Evolutionary conservation across 64 coral and sea anemone species (phyloP).

Genomic region (Montipora sp.): DNA sequence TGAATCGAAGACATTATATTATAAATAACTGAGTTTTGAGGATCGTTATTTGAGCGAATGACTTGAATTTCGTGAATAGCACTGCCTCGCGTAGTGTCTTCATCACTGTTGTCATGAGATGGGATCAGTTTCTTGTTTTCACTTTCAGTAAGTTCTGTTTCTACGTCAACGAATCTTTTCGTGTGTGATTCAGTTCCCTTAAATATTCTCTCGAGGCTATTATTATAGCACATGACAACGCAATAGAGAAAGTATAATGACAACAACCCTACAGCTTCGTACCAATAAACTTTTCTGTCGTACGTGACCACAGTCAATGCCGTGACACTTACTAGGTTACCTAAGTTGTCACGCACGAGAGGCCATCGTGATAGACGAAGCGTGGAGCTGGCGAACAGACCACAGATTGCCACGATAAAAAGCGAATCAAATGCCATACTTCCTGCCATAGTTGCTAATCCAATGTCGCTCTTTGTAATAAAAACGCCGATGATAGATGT

Average conservation of each 20-base stretch:
- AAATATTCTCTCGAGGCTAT: conserved; percentile 49
- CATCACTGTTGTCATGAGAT: background rate
- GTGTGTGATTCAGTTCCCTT: background rate
- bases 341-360: conserved; percentile 71
- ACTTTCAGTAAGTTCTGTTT: background rate
- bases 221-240: conserved; percentile 82
- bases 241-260: conserved; percentile 80
- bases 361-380: conserved; percentile 81
- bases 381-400: conserved; percentile 66
- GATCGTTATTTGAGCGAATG: conserved; percentile 7
- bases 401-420: conserved; percentile 90
- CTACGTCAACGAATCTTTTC: background rate
- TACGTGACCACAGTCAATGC: conserved; percentile 73
- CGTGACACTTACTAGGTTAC: conserved; percentile 73
- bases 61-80: background rate
- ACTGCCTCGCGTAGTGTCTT: background rate
- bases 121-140: background rate
- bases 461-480: conserved; percentile 92
- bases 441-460: conserved; percentile 85
- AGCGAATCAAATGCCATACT: conserved; percentile 90
- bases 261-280: conserved; percentile 70
- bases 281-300: conserved; percentile 85
- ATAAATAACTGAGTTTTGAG: conserved; percentile 42
- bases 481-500: conserved; percentile 94
- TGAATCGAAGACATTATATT: conserved; percentile 16